These are phyloP conservation scores for Pachypeltis micranthus DNA, from an alignment of 1,140 invertebrate species.

Conservation along the genomic window DNA sequence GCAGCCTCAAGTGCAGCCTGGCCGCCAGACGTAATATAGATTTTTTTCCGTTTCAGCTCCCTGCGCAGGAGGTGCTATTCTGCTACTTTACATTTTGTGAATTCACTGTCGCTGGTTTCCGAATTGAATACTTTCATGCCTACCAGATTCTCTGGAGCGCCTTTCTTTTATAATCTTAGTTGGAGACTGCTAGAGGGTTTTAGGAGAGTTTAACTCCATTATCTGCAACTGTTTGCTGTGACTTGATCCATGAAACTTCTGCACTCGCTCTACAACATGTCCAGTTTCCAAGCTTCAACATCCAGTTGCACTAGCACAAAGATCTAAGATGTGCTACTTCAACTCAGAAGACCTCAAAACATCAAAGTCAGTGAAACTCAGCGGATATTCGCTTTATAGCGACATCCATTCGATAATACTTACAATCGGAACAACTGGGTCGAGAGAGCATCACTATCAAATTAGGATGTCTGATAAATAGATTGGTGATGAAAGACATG, in stretches of 20 bases:
- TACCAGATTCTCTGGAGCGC: too few species aligned
- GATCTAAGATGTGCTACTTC: background rate
- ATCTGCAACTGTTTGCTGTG: background rate
- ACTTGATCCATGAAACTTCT: background rate
- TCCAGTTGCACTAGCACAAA: background rate
- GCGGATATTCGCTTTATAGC: background rate
- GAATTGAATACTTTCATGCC: too few species aligned
- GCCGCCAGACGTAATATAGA: too few species aligned
- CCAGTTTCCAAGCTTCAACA: background rate
- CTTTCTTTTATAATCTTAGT: too few species aligned
- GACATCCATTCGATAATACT: conserved; percentile 7
- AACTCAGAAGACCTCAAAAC: background rate
- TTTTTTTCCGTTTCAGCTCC: too few species aligned
- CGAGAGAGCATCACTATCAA: conserved; percentile 52
- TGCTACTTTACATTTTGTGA: too few species aligned
- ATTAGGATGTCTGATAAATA: conserved; percentile 72
- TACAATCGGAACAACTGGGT: conserved; percentile 36
- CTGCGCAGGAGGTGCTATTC: too few species aligned
- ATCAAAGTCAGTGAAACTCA: background rate
- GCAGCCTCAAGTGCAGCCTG: too few species aligned
- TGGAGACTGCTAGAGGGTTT: too few species aligned
- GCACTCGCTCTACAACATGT: background rate
- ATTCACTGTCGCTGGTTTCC: too few species aligned
- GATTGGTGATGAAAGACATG: conserved; percentile 72
- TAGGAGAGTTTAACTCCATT: too few species aligned